Evolutionary conservation across 2,888 invertebrate genomes (phyloP), one percentile per base, ranked within the genome.

Genomic region (Blomia tropicalis): DNA sequence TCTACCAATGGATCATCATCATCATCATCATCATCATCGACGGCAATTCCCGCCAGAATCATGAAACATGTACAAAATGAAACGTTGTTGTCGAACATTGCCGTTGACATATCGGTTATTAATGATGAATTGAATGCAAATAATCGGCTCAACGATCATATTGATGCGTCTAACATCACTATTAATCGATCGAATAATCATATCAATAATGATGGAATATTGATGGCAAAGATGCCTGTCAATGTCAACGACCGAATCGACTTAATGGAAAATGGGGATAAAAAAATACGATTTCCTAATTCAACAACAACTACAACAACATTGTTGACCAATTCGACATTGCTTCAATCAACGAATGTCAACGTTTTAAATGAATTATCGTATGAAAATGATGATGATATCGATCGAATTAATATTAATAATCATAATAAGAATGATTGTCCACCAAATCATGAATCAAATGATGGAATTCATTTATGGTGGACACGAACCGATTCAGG

Each of bases 401-500:
- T n/a, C n/a, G n/a, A n/a, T n/a, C n/a, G n/a, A n/a, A n/a, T n/a
- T n/a, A n/a, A n/a, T n/a, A 36, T 17, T 17, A 36, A 7, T 11
- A 36, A 19, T 27, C 7, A 19, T 27, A 22, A 47, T n/a, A 22
- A 14, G 5, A 7, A 19, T 7, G 7, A 47, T n/a, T 47, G 51
- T 47, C 51, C 51, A 47, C 23, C 51, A 14, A n/a, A n/a, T 47
- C 41, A 14, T 41, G 41, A 41, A 17, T n/a, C 41, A n/a, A 17
- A 14, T n/a, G 14, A 14, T 41, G 41, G 14, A 17, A n/a, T 41
- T 17, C 14, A n/a, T 41, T 41, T 41, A 17, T 14, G 41, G 41
- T 69, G 69, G 69, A 66, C 68, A 22, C 65, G 64, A 11, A 68
- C 68, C 0, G 67, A 67, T 31, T 66, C 68, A 7, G 68, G 68